phyloP scores from a whole-genome alignment of 2,888 invertebrate genomes.

The Cenopis cana region DNA sequence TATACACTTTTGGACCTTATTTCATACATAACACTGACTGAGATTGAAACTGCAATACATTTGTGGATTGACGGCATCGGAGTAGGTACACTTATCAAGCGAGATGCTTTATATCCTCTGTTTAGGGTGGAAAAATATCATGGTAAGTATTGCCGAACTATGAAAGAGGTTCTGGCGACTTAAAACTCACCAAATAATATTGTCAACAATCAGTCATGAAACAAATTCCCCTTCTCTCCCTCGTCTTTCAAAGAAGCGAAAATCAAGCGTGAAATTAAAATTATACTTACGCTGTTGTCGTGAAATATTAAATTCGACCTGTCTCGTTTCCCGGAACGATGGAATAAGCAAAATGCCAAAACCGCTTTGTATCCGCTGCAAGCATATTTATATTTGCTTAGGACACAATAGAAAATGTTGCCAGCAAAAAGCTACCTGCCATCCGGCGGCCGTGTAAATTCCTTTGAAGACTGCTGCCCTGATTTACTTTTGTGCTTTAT shows the following conservation, averaged over 20 bases:
- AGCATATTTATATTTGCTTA: conserved; percentile 42
- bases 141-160: too few relatives aligned
- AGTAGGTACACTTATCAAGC: too few relatives aligned
- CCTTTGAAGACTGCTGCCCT: conserved; percentile 30
- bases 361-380: conserved; percentile 34
- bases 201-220: neutral
- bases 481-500: conserved; percentile 17
- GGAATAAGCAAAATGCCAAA: conserved; percentile 40
- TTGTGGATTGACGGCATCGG: too few relatives aligned
- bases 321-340: conserved; percentile 16
- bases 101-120: too few relatives aligned
- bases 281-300: conserved; percentile 23
- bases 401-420: conserved; percentile 40
- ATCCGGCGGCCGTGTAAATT: conserved; percentile 14
- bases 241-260: neutral
- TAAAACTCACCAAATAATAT: neutral
- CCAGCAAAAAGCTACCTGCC: conserved; percentile 28
- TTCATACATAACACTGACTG: too few relatives aligned
- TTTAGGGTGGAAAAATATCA: too few relatives aligned
- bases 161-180: neutral
- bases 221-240: neutral
- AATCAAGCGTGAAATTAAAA: conserved; percentile 27
- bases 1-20: too few relatives aligned
- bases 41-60: too few relatives aligned
- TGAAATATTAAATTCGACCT: conserved; percentile 39